phyloP scores from a whole-genome alignment of 2,113 vertebrate species.

The Cisticola juncidis region DNA sequence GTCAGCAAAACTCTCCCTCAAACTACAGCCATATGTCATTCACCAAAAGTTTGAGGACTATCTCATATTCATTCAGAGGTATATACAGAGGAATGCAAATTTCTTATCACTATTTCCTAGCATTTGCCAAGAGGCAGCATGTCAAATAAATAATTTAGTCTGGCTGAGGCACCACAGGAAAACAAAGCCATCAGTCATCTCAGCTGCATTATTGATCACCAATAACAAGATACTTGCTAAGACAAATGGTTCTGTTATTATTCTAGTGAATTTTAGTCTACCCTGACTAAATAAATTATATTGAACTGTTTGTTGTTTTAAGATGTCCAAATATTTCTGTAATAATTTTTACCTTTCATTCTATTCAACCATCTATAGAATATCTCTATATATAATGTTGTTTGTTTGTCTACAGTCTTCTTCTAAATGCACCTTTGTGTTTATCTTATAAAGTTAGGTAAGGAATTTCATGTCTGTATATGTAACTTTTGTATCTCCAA shows the following conservation, averaged over 20 bases:
- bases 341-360: constrained; percentile 46
- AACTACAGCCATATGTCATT: not conserved
- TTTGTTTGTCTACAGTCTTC: not conserved
- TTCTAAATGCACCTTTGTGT: not conserved
- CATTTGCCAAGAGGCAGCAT: constrained; percentile 67
- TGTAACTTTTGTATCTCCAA: not conserved
- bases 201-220: constrained; percentile 78
- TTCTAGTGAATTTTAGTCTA: constrained; percentile 70
- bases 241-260: constrained; percentile 78
- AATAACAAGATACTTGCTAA: constrained; percentile 81
- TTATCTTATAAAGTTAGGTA: not conserved
- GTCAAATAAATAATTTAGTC: constrained; percentile 79
- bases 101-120: constrained; percentile 61
- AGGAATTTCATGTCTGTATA: not conserved
- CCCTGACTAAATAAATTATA: constrained; percentile 73
- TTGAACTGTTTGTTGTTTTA: constrained; percentile 68
- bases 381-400: not conserved
- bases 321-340: constrained; percentile 56
- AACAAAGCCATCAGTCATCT: constrained; percentile 80
- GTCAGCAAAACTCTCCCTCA: constrained; percentile 16
- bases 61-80: not conserved
- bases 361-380: not conserved
- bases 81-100: constrained; percentile 54
- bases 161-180: constrained; percentile 62
- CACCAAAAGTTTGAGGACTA: constrained; percentile 13